Evolutionary conservation across 2,113 vertebrate species (phyloP).

Genomic region (Poecilia latipinna): DNA sequence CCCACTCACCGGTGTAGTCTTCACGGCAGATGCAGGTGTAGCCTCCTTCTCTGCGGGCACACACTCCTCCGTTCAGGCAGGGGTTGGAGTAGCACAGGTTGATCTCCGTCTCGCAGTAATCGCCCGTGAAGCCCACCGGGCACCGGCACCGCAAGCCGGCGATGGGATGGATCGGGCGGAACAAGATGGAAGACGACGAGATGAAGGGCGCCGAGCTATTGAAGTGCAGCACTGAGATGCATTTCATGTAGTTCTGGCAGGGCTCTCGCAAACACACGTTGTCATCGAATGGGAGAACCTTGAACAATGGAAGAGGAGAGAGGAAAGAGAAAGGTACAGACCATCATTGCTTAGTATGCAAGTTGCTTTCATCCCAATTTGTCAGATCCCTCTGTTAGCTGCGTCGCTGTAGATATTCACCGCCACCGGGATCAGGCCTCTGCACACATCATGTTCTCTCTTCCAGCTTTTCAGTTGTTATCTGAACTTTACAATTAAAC

Average conservation of each 20-base stretch:
- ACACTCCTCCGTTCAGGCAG: conserved; percentile 91
- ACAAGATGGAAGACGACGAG: conserved; percentile 91
- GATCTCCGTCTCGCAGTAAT: conserved; percentile 97
- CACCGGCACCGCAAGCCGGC: conserved; percentile 95
- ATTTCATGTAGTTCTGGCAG: conserved; percentile 99
- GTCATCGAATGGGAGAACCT: conserved; percentile 96
- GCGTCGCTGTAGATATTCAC: too few species aligned
- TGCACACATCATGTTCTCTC: background rate
- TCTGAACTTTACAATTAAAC: background rate
- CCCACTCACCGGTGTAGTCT: conserved; percentile 89
- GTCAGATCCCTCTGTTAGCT: background rate
- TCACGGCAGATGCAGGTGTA: conserved; percentile 94
- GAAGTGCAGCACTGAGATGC: conserved; percentile 96
- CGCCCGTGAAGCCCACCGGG: conserved; percentile 93
- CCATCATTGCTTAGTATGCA: too few species aligned
- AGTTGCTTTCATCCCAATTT: background rate
- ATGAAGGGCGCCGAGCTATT: conserved; percentile 97
- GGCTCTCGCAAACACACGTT: conserved; percentile 97
- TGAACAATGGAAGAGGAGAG: conserved; percentile 6
- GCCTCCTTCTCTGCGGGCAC: conserved; percentile 90
- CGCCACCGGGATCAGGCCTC: too few species aligned
- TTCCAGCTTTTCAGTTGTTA: background rate
- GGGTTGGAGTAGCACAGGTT: conserved; percentile 99
- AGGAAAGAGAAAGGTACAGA: background rate
- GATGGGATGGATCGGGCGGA: conserved; percentile 97